Evolutionary conservation across 2,113 vertebrate species (phyloP).

Genomic region (Copsychus sechellarum): DNA sequence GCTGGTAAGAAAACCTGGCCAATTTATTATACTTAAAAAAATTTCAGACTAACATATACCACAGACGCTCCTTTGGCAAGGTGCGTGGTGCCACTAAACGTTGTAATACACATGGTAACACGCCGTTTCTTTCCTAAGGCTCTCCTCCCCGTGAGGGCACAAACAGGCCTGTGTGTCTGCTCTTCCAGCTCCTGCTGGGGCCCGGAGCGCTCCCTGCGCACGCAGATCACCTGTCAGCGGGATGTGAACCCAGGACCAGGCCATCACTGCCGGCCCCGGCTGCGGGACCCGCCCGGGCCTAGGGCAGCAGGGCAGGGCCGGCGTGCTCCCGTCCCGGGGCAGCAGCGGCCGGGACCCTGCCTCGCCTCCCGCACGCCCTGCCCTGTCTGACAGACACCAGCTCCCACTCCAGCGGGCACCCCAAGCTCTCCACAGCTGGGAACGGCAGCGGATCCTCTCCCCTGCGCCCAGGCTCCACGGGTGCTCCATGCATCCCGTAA

Average conservation of each 20-base stretch:
- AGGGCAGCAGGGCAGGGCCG: not conserved
- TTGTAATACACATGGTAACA: accelerated
- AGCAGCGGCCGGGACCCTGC: accelerated
- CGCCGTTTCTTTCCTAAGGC: not conserved
- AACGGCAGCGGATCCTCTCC: not conserved
- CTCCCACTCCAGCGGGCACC: not conserved
- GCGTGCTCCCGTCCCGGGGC: not conserved
- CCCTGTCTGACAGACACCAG: accelerated
- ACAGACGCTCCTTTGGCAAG: not conserved
- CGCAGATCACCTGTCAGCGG: not conserved
- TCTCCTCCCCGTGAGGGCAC: not conserved
- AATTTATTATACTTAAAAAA: not conserved
- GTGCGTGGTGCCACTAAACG: accelerated
- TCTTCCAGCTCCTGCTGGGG: not conserved
- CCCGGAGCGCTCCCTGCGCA: accelerated
- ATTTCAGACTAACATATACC: not conserved
- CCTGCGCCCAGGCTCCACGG: not conserved
- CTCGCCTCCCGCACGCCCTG: not conserved
- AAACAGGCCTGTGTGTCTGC: accelerated
- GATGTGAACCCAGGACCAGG: accelerated
- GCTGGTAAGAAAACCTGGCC: not conserved
- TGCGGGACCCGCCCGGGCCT: not conserved
- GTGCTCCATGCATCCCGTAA: not conserved
- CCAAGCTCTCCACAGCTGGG: not conserved
- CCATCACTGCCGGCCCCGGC: not conserved